A percentile compares a stretch with the other conserved stretches of the same genome.
Evolutionary conservation across 2,888 invertebrate genomes (phyloP).

Genomic region (Tillus elongatus): DNA sequence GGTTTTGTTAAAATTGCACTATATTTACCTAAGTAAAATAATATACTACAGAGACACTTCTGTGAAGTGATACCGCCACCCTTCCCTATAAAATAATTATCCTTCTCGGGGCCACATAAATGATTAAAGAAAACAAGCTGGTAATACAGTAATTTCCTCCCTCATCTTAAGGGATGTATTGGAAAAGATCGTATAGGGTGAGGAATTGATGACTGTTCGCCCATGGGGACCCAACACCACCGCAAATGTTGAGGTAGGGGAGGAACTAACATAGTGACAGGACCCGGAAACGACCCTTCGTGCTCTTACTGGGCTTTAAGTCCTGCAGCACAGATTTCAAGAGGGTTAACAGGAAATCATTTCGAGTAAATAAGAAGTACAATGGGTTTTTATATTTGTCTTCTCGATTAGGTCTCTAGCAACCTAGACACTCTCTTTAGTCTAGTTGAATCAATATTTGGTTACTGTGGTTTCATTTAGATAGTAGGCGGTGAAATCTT

Average conservation of each 20-base stretch:
- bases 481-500: too few relatives aligned
- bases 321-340: background rate
- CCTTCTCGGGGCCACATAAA: constrained; percentile 1
- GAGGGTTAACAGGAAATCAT: constrained; percentile 4
- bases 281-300: too few relatives aligned
- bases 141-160: background rate
- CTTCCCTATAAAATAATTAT: constrained; percentile 1
- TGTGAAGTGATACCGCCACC: too few relatives aligned
- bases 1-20: too few relatives aligned
- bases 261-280: too few relatives aligned
- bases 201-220: background rate
- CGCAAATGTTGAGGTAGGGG: constrained; percentile 3
- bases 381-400: constrained; percentile 3
- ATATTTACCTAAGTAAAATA: too few relatives aligned
- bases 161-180: constrained; percentile 1
- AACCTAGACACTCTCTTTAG: too few relatives aligned
- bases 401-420: too few relatives aligned
- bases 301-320: background rate
- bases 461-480: too few relatives aligned
- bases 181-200: background rate
- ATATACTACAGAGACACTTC: too few relatives aligned
- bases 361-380: constrained; percentile 1
- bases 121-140: constrained; percentile 2
- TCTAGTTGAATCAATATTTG: too few relatives aligned
- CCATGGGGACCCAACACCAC: background rate